Conservation (phyloP, 2,797 vertebrate species). For the Anguilla megastoma region DNA sequence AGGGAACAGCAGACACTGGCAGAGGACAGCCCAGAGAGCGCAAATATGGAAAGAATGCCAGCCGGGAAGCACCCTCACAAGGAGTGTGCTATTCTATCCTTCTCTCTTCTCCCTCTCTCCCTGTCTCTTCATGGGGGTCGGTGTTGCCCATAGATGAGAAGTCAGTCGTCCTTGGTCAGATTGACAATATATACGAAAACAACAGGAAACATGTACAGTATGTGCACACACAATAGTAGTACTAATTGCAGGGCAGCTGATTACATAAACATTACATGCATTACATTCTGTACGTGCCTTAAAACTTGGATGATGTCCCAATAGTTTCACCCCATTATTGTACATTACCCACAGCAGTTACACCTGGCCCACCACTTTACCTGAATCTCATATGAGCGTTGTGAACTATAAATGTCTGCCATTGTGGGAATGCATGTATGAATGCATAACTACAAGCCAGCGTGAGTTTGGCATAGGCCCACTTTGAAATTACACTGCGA, state of each 20-base stretch:
- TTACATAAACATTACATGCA: background rate
- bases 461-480: background rate
- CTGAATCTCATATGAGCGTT: background rate
- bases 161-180: background rate
- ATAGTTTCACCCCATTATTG: background rate
- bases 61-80: background rate
- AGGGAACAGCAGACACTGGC: background rate
- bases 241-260: background rate
- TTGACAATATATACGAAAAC: slow-evolving; percentile 14
- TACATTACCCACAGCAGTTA: background rate
- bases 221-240: background rate
- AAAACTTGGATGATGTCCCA: background rate
- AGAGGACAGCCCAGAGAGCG: background rate
- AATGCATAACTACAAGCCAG: background rate
- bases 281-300: background rate
- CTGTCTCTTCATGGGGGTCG: background rate
- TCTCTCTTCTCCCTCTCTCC: background rate
- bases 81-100: background rate
- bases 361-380: background rate
- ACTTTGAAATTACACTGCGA: background rate
- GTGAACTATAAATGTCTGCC: background rate
- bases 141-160: background rate
- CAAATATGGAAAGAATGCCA: background rate
- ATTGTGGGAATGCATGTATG: background rate
- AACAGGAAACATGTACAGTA: background rate